Percentiles rank a stretch among this genome's conserved stretches.
These are phyloP conservation scores for Phaenicophaeus curvirostris DNA, from an alignment of 2,797 vertebrate genomes.

Conservation along the genomic window DNA sequence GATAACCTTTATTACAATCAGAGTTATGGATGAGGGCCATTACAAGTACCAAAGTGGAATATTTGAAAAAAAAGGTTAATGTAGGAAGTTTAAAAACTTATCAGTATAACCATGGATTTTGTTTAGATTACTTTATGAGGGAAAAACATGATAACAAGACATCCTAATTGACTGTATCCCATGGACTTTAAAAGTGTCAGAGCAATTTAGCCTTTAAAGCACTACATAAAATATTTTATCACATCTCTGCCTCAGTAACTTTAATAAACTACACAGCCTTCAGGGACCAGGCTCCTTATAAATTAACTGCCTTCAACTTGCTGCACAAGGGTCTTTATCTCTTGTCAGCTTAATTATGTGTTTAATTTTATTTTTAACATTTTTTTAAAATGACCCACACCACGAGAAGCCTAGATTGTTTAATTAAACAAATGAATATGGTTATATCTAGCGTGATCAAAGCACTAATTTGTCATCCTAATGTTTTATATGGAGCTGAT, in stretches of 20 bases:
- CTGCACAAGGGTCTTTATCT: slow-evolving; percentile 91
- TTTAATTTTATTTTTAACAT: slow-evolving; percentile 98
- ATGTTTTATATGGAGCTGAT: slow-evolving; percentile 73
- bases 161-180: slow-evolving; percentile 87
- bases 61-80: neutral
- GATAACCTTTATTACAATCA: neutral
- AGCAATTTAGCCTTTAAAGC: slow-evolving; percentile 83
- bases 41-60: neutral
- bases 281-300: slow-evolving; percentile 87
- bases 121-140: slow-evolving; percentile 62
- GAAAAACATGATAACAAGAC: slow-evolving; percentile 85
- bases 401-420: slow-evolving; percentile 86
- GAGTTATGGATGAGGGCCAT: neutral
- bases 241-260: slow-evolving; percentile 86
- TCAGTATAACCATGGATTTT: slow-evolving; percentile 4
- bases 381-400: slow-evolving; percentile 90
- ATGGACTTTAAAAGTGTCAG: slow-evolving; percentile 78
- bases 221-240: slow-evolving; percentile 93
- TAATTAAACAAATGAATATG: slow-evolving; percentile 97
- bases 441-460: slow-evolving; percentile 85
- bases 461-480: slow-evolving; percentile 88
- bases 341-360: slow-evolving; percentile 94
- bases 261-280: slow-evolving; percentile 95
- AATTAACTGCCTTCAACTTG: slow-evolving; percentile 89
- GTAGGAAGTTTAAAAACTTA: slow-evolving; percentile 5